A percentile compares a stretch with the other conserved stretches of the same genome.
Evolutionary conservation across 2,888 invertebrate genomes (phyloP).

Genomic region (Ernsta delagoae): DNA sequence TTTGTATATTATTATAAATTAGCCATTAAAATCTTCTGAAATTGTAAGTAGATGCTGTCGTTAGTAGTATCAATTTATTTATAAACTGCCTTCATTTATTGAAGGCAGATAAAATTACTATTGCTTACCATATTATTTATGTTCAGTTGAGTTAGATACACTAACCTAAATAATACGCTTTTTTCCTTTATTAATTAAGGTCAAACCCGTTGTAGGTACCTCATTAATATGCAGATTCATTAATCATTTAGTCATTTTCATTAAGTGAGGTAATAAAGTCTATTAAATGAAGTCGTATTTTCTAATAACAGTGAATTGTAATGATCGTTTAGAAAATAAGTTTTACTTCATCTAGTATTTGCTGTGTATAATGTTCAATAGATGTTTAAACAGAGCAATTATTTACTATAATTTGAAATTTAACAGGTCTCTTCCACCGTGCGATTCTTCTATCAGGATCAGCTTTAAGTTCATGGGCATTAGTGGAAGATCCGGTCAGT

Average conservation of each 20-base stretch:
- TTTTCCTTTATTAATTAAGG: slow-evolving; percentile 13
- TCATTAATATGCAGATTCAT: slow-evolving; percentile 18
- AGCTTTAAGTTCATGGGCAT: slow-evolving; percentile 94
- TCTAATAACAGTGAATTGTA: slow-evolving; percentile 7
- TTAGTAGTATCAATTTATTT: no score
- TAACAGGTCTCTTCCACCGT: slow-evolving; percentile 93
- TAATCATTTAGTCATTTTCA: slow-evolving; percentile 27
- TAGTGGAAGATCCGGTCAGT: slow-evolving; percentile 93
- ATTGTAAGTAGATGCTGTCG: no score
- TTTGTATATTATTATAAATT: no score
- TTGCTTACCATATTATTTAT: neutral
- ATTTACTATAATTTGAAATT: slow-evolving; percentile 34
- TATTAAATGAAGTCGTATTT: slow-evolving; percentile 15
- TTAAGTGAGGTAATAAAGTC: slow-evolving; percentile 21
- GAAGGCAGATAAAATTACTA: no score
- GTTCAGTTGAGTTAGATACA: neutral
- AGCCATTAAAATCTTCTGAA: no score
- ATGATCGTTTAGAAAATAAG: slow-evolving; percentile 3
- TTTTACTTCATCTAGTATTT: neutral
- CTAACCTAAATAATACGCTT: slow-evolving; percentile 1
- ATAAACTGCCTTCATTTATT: no score
- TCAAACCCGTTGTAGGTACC: slow-evolving; percentile 12
- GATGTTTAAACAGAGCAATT: neutral
- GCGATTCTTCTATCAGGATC: slow-evolving; percentile 95
- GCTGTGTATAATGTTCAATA: neutral